Percentiles rank a stretch among this genome's conserved stretches.
These are phyloP conservation scores for Cryptoblepharus egeriae DNA, from an alignment of 2,797 vertebrate species.

Conservation along the genomic window DNA sequence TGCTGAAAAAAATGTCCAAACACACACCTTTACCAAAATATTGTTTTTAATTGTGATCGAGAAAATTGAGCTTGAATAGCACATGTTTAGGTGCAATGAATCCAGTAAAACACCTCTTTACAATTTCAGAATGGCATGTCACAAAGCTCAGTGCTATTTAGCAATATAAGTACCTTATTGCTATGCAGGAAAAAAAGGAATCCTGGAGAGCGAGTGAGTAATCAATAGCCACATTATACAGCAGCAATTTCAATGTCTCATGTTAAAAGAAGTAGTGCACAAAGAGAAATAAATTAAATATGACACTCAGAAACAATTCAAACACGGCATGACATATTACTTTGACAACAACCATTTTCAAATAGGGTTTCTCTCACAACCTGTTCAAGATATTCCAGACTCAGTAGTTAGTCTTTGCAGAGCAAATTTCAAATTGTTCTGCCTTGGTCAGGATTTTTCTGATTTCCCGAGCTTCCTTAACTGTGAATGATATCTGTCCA, in stretches of 20 bases:
- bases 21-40: constrained; percentile 57
- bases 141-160: constrained; percentile 63
- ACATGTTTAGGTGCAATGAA: constrained; percentile 56
- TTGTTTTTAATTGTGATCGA: constrained; percentile 59
- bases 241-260: constrained; percentile 55
- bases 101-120: constrained; percentile 67
- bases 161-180: constrained; percentile 58
- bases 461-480: background rate
- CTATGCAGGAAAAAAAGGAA: constrained; percentile 61
- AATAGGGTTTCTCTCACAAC: constrained; percentile 17
- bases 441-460: background rate
- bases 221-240: constrained; percentile 71
- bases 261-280: constrained; percentile 57
- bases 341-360: constrained; percentile 2
- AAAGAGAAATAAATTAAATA: constrained; percentile 52
- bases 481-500: background rate
- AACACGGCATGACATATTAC: constrained; percentile 30
- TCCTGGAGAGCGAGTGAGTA: constrained; percentile 59
- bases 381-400: background rate
- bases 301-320: constrained; percentile 39
- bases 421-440: background rate
- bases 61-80: constrained; percentile 64
- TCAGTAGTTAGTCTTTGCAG: background rate
- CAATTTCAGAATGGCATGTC: constrained; percentile 67
- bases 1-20: constrained; percentile 52